Evolutionary conservation across 2,888 invertebrate species (phyloP).

Genomic region (Arrhopalites spinosus): DNA sequence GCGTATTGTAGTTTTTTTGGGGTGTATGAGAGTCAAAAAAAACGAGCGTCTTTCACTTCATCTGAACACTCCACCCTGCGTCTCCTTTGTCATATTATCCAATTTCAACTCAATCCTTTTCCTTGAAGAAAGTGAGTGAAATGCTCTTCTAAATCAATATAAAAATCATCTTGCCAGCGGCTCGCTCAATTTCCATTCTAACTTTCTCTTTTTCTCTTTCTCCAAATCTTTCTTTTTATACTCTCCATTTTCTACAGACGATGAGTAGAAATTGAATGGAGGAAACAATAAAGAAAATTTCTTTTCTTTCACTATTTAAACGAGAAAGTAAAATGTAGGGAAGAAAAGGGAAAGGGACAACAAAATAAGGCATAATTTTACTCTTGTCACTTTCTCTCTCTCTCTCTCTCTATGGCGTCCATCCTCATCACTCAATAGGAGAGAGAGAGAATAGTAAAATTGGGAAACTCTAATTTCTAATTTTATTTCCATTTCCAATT

Average conservation of each 20-base stretch:
- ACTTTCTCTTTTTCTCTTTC: background rate
- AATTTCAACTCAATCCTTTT: slow-evolving; percentile 26
- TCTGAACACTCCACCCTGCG: background rate
- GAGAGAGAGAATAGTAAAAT: background rate
- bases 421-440: background rate
- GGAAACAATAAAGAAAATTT: too few species aligned
- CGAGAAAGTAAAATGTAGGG: too few species aligned
- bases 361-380: background rate
- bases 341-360: too few species aligned
- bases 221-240: background rate
- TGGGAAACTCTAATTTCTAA: background rate
- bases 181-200: slow-evolving; percentile 13
- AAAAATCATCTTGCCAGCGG: slow-evolving; percentile 27
- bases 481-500: background rate
- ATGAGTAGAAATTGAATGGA: background rate
- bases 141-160: slow-evolving; percentile 25
- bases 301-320: too few species aligned
- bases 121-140: slow-evolving; percentile 18
- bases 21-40: background rate
- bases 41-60: background rate
- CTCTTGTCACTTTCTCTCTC: background rate
- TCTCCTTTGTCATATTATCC: slow-evolving; percentile 27
- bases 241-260: background rate
- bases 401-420: background rate
- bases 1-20: background rate